These are phyloP conservation scores for Clavelina lepadiformis DNA, from an alignment of 23 tunicate genomes.

Conservation along the genomic window DNA sequence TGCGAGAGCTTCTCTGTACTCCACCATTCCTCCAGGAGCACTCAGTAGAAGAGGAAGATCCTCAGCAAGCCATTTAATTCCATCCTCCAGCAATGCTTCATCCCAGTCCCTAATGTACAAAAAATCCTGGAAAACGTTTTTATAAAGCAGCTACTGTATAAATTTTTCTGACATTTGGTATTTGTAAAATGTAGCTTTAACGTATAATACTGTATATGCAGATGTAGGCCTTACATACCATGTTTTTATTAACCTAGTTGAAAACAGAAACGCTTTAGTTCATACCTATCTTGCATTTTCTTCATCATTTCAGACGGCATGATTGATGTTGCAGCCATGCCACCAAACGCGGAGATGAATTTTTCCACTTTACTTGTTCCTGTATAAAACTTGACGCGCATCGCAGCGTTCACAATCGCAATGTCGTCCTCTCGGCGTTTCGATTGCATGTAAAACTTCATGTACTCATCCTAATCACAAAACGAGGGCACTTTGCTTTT, in stretches of 20 bases:
- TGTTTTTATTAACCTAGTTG: not conserved
- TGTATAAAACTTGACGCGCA: constrained; percentile 67
- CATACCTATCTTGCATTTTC: constrained; percentile 60
- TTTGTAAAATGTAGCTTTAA: too few species aligned
- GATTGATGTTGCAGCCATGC: constrained; percentile 77
- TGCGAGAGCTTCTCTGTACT: constrained; percentile 83
- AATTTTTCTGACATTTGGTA: too few species aligned
- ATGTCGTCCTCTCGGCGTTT: constrained; percentile 92
- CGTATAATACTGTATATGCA: not conserved
- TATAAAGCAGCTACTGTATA: not conserved
- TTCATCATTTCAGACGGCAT: constrained; percentile 58
- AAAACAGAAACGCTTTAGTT: not conserved
- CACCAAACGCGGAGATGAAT: constrained; percentile 80
- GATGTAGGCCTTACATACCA: too few species aligned
- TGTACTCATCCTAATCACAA: constrained; percentile 47
- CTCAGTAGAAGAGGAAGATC: constrained; percentile 56
- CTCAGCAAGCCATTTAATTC: constrained; percentile 39
- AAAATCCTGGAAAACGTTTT: not conserved
- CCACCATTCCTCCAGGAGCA: constrained; percentile 97
- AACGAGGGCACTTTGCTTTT: not conserved
- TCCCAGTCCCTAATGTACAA: constrained; percentile 39
- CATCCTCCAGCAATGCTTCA: constrained; percentile 39
- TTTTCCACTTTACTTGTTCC: constrained; percentile 38
- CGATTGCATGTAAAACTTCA: constrained; percentile 79
- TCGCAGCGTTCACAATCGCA: constrained; percentile 94